These are phyloP conservation scores for Drosophila anomalata DNA, from an alignment of 2,888 invertebrate species.

Conservation along the genomic window DNA sequence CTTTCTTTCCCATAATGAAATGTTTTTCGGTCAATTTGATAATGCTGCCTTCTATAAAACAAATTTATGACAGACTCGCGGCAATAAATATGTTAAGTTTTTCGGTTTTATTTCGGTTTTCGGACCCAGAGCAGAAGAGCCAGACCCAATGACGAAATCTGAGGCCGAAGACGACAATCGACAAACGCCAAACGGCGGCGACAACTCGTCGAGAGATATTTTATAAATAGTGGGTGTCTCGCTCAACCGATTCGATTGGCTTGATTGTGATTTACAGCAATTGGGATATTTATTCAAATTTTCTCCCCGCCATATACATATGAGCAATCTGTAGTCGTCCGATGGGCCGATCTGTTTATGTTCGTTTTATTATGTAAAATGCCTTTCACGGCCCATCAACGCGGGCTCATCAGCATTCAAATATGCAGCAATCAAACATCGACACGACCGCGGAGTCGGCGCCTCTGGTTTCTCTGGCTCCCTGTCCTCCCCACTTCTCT, in stretches of 20 bases:
- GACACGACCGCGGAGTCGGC: constrained; percentile 17
- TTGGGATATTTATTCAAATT: constrained; percentile 72
- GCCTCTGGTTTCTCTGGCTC: constrained; percentile 6
- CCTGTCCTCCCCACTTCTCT: not conserved
- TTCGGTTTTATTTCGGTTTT: constrained; percentile 45
- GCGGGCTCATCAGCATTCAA: constrained; percentile 68
- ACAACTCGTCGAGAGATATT: constrained; percentile 55
- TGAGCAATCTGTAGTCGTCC: constrained; percentile 35
- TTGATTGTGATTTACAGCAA: constrained; percentile 79
- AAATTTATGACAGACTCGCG: constrained; percentile 73
- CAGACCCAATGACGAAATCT: constrained; percentile 35
- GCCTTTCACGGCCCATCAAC: constrained; percentile 70
- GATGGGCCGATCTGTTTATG: constrained; percentile 52
- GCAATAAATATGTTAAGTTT: constrained; percentile 67
- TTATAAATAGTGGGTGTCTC: constrained; percentile 77
- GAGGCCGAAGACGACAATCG: constrained; percentile 10
- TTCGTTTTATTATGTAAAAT: constrained; percentile 77
- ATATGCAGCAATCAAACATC: constrained; percentile 69
- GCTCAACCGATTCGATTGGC: constrained; percentile 67
- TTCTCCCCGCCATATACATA: constrained; percentile 47
- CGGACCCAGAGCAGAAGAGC: constrained; percentile 18
- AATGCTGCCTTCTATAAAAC: constrained; percentile 71
- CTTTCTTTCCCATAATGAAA: constrained; percentile 71
- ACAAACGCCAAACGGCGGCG: constrained; percentile 42
- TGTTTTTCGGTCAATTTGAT: constrained; percentile 78